A percentile compares a stretch with the other conserved stretches of the same genome.
These are phyloP conservation scores for Penelope pileata DNA, from an alignment of 2,113 vertebrate genomes.

Conservation along the genomic window DNA sequence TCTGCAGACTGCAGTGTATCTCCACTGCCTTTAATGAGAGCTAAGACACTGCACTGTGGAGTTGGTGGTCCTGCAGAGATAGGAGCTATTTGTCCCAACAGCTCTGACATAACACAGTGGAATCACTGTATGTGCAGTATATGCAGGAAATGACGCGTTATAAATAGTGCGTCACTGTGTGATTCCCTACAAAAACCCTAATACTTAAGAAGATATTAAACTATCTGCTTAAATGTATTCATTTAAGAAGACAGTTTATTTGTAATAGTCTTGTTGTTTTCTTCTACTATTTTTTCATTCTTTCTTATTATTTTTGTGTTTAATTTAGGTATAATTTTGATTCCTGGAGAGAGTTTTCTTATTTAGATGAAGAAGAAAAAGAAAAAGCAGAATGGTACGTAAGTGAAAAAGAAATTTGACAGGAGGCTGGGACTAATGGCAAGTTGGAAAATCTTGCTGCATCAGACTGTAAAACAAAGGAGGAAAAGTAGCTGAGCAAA, in stretches of 20 bases:
- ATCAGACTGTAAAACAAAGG: neutral
- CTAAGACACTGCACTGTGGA: neutral
- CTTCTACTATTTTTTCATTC: neutral
- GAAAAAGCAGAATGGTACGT: constrained; percentile 98
- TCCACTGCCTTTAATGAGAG: fast-evolving
- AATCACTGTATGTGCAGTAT: neutral
- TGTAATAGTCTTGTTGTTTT: neutral
- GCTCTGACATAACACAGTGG: neutral
- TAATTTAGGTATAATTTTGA: constrained; percentile 94
- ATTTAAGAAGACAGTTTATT: neutral
- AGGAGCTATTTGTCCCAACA: neutral
- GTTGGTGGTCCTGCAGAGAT: neutral
- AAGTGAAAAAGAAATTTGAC: constrained; percentile 25
- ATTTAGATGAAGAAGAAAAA: constrained; percentile 99
- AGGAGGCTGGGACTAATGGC: neutral
- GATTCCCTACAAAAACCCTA: neutral
- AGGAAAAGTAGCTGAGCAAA: neutral
- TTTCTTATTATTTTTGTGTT: neutral
- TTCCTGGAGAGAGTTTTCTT: constrained; percentile 99
- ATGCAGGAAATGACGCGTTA: neutral
- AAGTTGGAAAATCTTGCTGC: neutral
- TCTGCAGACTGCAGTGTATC: neutral
- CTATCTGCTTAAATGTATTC: too few species aligned
- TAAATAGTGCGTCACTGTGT: neutral
- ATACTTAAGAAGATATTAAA: neutral